A percentile compares a stretch with the other conserved stretches of the same genome.
Conservation (phyloP, 2,113 vertebrate genomes). For the Podarcis cretensis region DNA sequence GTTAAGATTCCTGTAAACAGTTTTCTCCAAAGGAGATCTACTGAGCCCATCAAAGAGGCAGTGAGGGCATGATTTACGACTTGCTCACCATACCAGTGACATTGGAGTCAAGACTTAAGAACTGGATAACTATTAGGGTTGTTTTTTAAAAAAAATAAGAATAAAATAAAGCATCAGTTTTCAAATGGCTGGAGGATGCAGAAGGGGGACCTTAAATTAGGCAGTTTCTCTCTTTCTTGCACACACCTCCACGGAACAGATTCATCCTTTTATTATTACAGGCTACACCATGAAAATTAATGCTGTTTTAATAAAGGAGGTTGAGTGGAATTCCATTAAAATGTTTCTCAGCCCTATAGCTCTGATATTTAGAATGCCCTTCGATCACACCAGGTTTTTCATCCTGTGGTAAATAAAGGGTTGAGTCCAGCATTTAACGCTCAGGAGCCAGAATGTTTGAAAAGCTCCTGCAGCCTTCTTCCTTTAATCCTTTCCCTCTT, state of each 20-base stretch:
- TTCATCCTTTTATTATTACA: background rate
- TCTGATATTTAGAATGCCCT: background rate
- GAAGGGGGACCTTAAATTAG: background rate
- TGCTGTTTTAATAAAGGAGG: conserved; percentile 22
- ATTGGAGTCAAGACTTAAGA: background rate
- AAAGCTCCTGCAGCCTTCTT: background rate
- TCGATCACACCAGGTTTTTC: background rate
- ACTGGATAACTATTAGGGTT: no score
- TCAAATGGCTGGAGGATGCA: background rate
- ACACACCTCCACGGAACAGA: background rate
- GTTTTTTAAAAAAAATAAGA: no score
- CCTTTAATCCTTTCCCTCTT: background rate
- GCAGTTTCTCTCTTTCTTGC: background rate
- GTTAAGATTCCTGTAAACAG: background rate
- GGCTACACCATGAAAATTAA: conserved; percentile 11
- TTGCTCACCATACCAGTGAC: background rate
- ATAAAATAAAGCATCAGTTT: background rate
- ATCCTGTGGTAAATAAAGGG: background rate
- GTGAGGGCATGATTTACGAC: background rate
- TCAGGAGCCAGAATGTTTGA: background rate
- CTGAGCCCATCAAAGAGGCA: background rate
- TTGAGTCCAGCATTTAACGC: background rate
- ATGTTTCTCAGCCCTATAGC: background rate
- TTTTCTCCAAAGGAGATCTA: background rate
- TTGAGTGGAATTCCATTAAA: background rate